Evolutionary conservation across 2,113 vertebrate species (phyloP).

Genomic region (Thomomys bottae): DNA sequence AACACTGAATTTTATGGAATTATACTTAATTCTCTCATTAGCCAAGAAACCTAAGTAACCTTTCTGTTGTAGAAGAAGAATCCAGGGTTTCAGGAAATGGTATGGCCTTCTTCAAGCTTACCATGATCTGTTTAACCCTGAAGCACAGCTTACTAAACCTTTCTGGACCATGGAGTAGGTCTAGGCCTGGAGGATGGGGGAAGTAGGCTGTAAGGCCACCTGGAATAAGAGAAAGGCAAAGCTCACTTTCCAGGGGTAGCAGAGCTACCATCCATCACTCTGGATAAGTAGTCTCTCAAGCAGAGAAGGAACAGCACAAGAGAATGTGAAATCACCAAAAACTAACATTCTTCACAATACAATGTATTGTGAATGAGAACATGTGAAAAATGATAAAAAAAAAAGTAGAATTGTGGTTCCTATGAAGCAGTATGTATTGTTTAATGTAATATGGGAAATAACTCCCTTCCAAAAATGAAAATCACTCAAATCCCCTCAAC

Average conservation of each 20-base stretch:
- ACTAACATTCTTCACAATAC: background rate
- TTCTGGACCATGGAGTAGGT: background rate
- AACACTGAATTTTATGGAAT: background rate
- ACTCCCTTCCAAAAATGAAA: background rate
- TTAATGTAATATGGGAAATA: background rate
- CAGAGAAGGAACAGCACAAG: background rate
- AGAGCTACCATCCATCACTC: no score
- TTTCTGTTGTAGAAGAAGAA: background rate
- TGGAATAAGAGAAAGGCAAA: background rate
- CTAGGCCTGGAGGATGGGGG: background rate
- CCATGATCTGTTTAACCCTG: background rate
- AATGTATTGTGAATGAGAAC: background rate
- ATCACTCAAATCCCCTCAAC: background rate
- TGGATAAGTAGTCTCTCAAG: background rate
- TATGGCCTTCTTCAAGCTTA: background rate
- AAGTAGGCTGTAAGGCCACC: no score
- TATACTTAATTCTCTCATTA: background rate
- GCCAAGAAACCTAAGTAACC: background rate
- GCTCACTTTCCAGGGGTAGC: no score
- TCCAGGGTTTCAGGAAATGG: background rate
- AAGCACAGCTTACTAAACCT: background rate
- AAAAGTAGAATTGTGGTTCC: background rate
- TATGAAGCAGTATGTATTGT: background rate
- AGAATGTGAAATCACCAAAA: background rate
- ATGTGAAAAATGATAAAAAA: background rate